phyloP scores from a whole-genome alignment of 2,888 invertebrate species.

The Mythimna impura region DNA sequence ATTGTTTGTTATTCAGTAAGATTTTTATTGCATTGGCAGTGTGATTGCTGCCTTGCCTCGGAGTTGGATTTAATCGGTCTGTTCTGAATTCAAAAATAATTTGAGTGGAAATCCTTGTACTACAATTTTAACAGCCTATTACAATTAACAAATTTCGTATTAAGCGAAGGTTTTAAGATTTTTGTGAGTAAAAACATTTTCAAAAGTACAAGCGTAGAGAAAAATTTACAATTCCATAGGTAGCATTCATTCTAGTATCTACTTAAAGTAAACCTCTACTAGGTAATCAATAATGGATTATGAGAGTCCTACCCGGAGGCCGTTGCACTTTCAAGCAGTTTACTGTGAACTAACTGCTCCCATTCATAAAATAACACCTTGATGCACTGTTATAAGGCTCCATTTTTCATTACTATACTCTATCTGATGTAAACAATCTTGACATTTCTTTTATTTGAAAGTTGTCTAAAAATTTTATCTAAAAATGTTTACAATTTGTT shows the following conservation, averaged over 20 bases:
- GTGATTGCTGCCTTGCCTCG: constrained; percentile 40
- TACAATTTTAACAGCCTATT: constrained; percentile 16
- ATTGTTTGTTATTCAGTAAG: constrained; percentile 41
- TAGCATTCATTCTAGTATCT: not conserved
- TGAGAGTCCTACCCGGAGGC: constrained; percentile 27
- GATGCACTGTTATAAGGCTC: not conserved
- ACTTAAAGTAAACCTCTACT: constrained; percentile 7
- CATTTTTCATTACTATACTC: not conserved
- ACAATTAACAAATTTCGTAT: not conserved
- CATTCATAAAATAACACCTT: constrained; percentile 18
- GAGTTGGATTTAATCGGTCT: constrained; percentile 15
- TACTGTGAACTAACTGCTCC: constrained; percentile 18
- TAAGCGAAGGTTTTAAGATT: not conserved
- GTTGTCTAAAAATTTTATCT: too few relatives aligned
- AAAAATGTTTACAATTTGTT: too few relatives aligned
- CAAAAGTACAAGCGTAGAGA: not conserved
- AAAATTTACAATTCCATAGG: not conserved
- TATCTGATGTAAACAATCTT: too few relatives aligned
- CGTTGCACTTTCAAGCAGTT: constrained; percentile 47
- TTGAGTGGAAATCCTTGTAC: constrained; percentile 42
- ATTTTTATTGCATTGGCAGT: constrained; percentile 38
- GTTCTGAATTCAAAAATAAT: constrained; percentile 41
- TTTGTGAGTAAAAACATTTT: not conserved
- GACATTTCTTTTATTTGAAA: too few relatives aligned
- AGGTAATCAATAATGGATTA: constrained; percentile 32